Conservation (phyloP, 1,140 invertebrate genomes). For the Sitodiplosis mosellana region DNA sequence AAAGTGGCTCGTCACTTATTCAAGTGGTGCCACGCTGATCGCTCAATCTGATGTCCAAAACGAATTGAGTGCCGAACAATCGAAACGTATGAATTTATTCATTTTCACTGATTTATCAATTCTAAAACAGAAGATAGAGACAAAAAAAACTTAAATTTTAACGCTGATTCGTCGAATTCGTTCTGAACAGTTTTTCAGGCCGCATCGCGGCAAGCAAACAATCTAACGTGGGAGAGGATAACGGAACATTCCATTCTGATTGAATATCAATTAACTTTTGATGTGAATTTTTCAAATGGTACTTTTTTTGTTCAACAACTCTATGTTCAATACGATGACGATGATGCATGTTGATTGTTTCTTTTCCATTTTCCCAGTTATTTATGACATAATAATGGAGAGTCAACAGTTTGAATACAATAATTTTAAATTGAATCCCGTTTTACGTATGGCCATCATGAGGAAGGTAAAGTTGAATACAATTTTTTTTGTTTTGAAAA, state of each 20-base stretch:
- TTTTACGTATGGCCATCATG: slow-evolving; percentile 22
- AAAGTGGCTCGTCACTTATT: no score
- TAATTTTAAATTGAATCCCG: slow-evolving; percentile 39
- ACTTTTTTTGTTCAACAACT: background rate
- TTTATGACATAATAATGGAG: slow-evolving; percentile 57
- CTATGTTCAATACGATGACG: background rate
- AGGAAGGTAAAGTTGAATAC: slow-evolving; percentile 9
- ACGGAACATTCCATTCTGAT: slow-evolving; percentile 40
- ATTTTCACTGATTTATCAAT: no score
- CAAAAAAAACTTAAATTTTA: no score
- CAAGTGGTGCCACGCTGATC: no score
- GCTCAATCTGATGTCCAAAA: no score
- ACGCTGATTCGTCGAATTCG: no score
- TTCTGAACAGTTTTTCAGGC: slow-evolving; percentile 14
- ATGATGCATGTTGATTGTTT: background rate
- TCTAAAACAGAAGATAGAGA: no score
- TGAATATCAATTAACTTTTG: slow-evolving; percentile 42
- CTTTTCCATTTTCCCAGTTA: slow-evolving; percentile 25
- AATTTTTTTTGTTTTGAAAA: background rate
- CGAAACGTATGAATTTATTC: no score
- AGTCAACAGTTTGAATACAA: slow-evolving; percentile 54
- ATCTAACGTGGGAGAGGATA: slow-evolving; percentile 43
- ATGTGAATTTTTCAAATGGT: slow-evolving; percentile 35
- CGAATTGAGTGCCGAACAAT: no score
- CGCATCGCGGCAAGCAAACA: slow-evolving; percentile 20